These are phyloP conservation scores for Steinernema hermaphroditum DNA, from an alignment of 2,888 invertebrate genomes.

Conservation along the genomic window DNA sequence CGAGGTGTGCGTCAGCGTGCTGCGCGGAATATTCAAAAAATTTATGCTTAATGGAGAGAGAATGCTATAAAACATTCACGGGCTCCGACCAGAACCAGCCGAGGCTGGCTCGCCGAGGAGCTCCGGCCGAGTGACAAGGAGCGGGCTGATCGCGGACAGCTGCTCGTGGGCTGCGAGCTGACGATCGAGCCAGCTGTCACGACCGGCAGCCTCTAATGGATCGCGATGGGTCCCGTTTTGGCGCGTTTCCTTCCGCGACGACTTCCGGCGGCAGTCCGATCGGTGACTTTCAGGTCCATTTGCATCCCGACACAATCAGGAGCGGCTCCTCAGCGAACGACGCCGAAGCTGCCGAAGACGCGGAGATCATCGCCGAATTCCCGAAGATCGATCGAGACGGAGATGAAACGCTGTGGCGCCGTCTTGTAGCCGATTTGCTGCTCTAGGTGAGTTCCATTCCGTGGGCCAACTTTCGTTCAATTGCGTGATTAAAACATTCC, in stretches of 20 bases:
- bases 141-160: not conserved
- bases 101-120: not conserved
- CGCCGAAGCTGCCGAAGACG: not conserved
- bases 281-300: not conserved
- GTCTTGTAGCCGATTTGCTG: constrained; percentile 23
- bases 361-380: not conserved
- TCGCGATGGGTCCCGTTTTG: no score
- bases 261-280: not conserved
- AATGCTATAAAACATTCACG: constrained; percentile 26
- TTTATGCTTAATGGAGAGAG: constrained; percentile 28
- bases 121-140: not conserved
- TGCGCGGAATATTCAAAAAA: constrained; percentile 28
- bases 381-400: not conserved
- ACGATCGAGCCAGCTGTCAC: constrained; percentile 4
- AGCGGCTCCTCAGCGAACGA: not conserved
- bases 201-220: constrained; percentile 1
- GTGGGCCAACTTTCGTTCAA: not conserved
- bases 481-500: constrained; percentile 10
- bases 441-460: constrained; percentile 11
- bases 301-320: constrained; percentile 7
- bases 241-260: not conserved
- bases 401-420: not conserved
- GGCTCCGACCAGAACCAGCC: constrained; percentile 19
- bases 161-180: not conserved
- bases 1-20: constrained; percentile 6